Evolutionary conservation across 2,888 invertebrate genomes (phyloP).

Genomic region (Lasioglossum lativentre): DNA sequence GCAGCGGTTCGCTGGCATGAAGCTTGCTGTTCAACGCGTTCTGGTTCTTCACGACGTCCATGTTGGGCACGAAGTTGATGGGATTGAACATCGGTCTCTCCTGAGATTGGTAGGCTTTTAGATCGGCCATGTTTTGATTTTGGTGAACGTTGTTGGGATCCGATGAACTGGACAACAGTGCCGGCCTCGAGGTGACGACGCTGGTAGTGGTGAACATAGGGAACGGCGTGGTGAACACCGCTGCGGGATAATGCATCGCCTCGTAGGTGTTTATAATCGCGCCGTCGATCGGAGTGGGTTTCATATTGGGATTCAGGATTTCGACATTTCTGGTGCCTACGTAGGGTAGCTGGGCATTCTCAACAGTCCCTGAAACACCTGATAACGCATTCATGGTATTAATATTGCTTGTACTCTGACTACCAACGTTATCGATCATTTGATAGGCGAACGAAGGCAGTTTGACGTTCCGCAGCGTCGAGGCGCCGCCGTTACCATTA

Average conservation of each 20-base stretch:
- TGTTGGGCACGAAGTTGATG: slow-evolving; percentile 81
- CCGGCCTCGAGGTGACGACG: slow-evolving; percentile 74
- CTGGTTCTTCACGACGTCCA: slow-evolving; percentile 80
- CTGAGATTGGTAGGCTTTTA: slow-evolving; percentile 63
- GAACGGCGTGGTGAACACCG: slow-evolving; percentile 81
- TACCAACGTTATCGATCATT: slow-evolving; percentile 73
- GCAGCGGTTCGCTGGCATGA: slow-evolving; percentile 69
- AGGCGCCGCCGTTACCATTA: slow-evolving; percentile 69
- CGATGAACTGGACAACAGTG: slow-evolving; percentile 61
- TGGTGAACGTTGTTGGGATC: slow-evolving; percentile 72
- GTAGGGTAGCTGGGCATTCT: slow-evolving; percentile 78
- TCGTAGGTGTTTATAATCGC: slow-evolving; percentile 71
- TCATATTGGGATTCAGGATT: slow-evolving; percentile 81
- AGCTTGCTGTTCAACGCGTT: slow-evolving; percentile 77
- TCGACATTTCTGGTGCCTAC: slow-evolving; percentile 80
- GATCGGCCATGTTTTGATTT: slow-evolving; percentile 65
- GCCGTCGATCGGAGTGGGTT: slow-evolving; percentile 75
- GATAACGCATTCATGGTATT: slow-evolving; percentile 68
- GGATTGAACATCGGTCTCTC: slow-evolving; percentile 79
- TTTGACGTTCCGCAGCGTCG: slow-evolving; percentile 40
- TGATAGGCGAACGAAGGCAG: slow-evolving; percentile 62
- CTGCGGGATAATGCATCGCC: slow-evolving; percentile 74
- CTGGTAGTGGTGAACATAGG: slow-evolving; percentile 79
- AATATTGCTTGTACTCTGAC: slow-evolving; percentile 72
- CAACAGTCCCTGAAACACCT: slow-evolving; percentile 49